Percentiles rank a stretch among this genome's conserved stretches.
Evolutionary conservation across 2,797 vertebrate genomes (phyloP).

Genomic region (Phoxinus dragarum): DNA sequence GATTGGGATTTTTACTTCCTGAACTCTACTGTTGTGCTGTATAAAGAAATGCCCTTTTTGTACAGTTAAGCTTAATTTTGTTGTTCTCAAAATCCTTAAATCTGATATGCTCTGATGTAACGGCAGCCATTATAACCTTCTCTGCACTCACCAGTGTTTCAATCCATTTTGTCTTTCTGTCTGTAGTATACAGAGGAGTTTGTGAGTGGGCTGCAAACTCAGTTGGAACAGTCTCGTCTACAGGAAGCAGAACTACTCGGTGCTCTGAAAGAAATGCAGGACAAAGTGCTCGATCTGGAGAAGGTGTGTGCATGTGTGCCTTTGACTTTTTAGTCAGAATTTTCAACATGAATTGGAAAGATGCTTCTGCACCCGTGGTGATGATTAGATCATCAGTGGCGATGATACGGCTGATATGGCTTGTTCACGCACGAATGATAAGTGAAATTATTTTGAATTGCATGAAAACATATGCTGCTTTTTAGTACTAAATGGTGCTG

Average conservation of each 20-base stretch:
- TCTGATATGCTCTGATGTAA: not conserved
- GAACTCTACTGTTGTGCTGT: not conserved
- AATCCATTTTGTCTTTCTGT: not conserved
- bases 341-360: not conserved
- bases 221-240: constrained; percentile 90
- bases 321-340: not conserved
- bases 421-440: not conserved
- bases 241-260: constrained; percentile 87
- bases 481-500: not conserved
- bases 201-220: constrained; percentile 85
- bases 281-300: constrained; percentile 94
- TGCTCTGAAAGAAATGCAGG: constrained; percentile 94
- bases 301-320: constrained; percentile 78
- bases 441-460: not conserved
- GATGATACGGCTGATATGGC: not conserved
- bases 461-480: not conserved
- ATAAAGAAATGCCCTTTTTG: not conserved
- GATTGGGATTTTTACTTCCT: not conserved
- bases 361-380: not conserved
- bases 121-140: not conserved
- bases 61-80: not conserved
- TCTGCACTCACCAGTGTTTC: not conserved
- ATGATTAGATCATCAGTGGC: not conserved
- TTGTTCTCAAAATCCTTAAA: not conserved
- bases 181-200: constrained; percentile 85